These are phyloP conservation scores for Athene cunicularia DNA, from an alignment of 2,113 vertebrate species.

Conservation along the genomic window DNA sequence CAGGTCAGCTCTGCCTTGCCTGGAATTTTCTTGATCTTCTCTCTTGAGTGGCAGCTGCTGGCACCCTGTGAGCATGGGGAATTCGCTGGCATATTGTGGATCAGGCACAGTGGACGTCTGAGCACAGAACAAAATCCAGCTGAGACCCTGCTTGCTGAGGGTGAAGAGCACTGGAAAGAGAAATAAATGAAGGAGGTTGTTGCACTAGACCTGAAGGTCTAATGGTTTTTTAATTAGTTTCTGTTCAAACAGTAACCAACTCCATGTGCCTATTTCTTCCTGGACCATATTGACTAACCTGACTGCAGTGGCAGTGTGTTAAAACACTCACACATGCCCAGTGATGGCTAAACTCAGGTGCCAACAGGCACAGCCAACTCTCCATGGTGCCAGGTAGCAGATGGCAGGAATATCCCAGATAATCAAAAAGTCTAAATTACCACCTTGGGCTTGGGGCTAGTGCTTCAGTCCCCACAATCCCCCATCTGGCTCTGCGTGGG, in stretches of 20 bases:
- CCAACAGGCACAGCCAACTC: background rate
- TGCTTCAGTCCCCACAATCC: background rate
- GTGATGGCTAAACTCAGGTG: background rate
- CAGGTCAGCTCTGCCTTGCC: background rate
- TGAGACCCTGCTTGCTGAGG: background rate
- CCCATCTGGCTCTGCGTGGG: background rate
- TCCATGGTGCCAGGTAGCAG: background rate
- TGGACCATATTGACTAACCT: background rate
- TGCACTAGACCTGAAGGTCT: background rate
- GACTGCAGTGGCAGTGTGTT: background rate
- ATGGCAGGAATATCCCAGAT: background rate
- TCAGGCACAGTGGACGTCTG: background rate
- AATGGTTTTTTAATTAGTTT: background rate
- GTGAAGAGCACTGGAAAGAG: background rate
- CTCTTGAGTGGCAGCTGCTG: slow-evolving; percentile 36
- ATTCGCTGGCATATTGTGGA: background rate
- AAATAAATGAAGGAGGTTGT: background rate
- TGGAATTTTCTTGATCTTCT: slow-evolving; percentile 53
- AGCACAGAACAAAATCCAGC: background rate
- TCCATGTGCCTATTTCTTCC: background rate
- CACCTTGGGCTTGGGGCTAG: background rate
- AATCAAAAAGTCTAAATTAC: background rate
- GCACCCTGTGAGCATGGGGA: background rate
- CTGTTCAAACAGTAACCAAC: background rate
- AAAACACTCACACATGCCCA: background rate